Conservation (phyloP, 2,113 vertebrate genomes). For the Channa argus region DNA sequence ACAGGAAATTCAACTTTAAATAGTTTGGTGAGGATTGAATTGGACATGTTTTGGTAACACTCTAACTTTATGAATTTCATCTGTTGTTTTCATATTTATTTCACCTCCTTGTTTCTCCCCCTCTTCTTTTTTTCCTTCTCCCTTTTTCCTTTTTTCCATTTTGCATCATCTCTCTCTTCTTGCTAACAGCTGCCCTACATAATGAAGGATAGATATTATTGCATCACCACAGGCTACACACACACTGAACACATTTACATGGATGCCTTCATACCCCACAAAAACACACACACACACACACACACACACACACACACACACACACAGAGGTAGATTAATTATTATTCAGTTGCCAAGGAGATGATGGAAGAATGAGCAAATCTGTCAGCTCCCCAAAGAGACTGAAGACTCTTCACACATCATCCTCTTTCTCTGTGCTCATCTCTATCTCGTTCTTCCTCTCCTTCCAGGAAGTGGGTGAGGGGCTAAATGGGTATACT, state of each 20-base stretch:
- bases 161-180: constrained; percentile 43
- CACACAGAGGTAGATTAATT: constrained; percentile 63
- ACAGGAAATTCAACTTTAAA: too few relatives aligned
- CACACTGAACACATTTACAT: background rate
- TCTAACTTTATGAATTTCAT: background rate
- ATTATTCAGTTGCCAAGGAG: constrained; percentile 73
- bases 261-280: constrained; percentile 24
- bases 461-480: constrained; percentile 1
- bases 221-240: constrained; percentile 62
- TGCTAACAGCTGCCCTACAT: constrained; percentile 53
- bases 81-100: background rate
- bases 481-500: background rate
- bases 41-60: too few relatives aligned
- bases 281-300: constrained; percentile 3
- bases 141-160: constrained; percentile 12
- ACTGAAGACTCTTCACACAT: constrained; percentile 57
- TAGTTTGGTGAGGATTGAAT: too few relatives aligned
- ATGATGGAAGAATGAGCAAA: constrained; percentile 70
- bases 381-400: constrained; percentile 68
- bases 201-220: constrained; percentile 53
- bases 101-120: too few relatives aligned
- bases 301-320: constrained; percentile 31
- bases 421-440: constrained; percentile 19
- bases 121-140: background rate
- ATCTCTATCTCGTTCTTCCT: constrained; percentile 27